phyloP scores from a whole-genome alignment of 2,113 vertebrate genomes.

The Pterocles gutturalis region DNA sequence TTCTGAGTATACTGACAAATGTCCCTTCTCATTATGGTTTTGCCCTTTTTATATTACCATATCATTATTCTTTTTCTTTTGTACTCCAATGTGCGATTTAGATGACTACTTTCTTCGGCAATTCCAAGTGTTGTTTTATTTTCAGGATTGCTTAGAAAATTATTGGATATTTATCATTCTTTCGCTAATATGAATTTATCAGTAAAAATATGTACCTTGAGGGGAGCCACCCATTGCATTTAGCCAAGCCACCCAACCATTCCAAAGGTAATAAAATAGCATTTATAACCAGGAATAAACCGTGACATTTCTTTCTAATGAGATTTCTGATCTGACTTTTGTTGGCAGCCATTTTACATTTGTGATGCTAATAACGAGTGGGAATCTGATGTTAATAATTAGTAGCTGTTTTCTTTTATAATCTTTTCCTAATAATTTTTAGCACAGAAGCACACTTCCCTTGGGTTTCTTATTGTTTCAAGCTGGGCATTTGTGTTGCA shows the following conservation, averaged over 20 bases:
- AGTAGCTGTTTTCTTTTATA: constrained; percentile 10
- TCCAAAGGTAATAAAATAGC: neutral
- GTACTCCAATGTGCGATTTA: constrained; percentile 21
- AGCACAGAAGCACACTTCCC: neutral
- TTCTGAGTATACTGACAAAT: constrained; percentile 68
- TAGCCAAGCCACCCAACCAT: neutral
- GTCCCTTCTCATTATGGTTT: constrained; percentile 57
- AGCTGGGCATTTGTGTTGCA: neutral
- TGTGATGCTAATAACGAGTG: constrained; percentile 18
- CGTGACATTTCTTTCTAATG: neutral
- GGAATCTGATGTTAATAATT: constrained; percentile 27
- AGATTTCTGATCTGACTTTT: constrained; percentile 9
- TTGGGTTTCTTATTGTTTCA: neutral
- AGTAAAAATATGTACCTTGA: neutral
- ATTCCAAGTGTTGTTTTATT: constrained; percentile 37
- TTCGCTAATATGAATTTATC: neutral
- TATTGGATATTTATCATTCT: neutral
- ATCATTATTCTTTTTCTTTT: constrained; percentile 54
- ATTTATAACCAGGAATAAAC: constrained; percentile 14
- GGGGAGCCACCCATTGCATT: neutral
- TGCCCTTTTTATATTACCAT: constrained; percentile 61
- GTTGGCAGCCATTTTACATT: constrained; percentile 50
- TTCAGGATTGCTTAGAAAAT: constrained; percentile 41
- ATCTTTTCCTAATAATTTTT: neutral
- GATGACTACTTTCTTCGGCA: neutral